Evolutionary conservation across 2,888 invertebrate genomes (phyloP).

Genomic region (Stramonita haemastoma): DNA sequence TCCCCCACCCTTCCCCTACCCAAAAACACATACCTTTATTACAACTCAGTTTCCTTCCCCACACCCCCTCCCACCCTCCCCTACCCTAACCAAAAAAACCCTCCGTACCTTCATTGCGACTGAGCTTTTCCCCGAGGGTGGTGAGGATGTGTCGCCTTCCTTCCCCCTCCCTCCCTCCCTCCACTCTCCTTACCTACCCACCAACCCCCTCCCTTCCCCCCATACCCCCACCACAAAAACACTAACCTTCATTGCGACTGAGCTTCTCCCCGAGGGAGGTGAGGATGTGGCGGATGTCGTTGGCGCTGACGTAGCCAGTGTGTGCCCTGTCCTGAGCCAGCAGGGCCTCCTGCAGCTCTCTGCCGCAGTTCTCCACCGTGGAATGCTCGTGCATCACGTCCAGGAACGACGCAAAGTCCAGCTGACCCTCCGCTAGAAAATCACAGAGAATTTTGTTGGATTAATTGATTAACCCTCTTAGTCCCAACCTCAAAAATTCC

Average conservation of each 20-base stretch:
- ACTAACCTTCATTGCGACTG: slow-evolving; percentile 82
- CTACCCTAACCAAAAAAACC: too few species aligned
- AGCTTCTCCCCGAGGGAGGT: slow-evolving; percentile 95
- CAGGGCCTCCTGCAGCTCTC: slow-evolving; percentile 92
- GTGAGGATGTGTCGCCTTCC: slow-evolving; percentile 91
- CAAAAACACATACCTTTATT: too few species aligned
- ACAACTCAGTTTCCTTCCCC: too few species aligned
- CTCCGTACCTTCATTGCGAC: slow-evolving; percentile 81
- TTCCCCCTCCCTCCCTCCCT: too few species aligned
- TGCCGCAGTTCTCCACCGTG: slow-evolving; percentile 88
- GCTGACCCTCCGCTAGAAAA: slow-evolving; percentile 62
- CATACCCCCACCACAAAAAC: not conserved
- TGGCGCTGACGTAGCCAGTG: slow-evolving; percentile 85
- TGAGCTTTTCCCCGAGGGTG: slow-evolving; percentile 93
- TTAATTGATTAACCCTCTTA: too few species aligned
- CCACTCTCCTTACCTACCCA: too few species aligned
- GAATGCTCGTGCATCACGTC: slow-evolving; percentile 94
- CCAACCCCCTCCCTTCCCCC: too few species aligned
- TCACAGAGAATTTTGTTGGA: too few species aligned
- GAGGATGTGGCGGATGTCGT: slow-evolving; percentile 90
- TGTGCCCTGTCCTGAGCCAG: slow-evolving; percentile 84
- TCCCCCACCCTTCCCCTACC: too few species aligned
- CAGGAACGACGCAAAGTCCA: slow-evolving; percentile 91
- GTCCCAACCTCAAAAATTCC: too few species aligned
- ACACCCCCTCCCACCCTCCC: too few species aligned